Evolutionary conservation across 1,140 invertebrate species (phyloP).

Genomic region (Lepidotrigona ventralis): DNA sequence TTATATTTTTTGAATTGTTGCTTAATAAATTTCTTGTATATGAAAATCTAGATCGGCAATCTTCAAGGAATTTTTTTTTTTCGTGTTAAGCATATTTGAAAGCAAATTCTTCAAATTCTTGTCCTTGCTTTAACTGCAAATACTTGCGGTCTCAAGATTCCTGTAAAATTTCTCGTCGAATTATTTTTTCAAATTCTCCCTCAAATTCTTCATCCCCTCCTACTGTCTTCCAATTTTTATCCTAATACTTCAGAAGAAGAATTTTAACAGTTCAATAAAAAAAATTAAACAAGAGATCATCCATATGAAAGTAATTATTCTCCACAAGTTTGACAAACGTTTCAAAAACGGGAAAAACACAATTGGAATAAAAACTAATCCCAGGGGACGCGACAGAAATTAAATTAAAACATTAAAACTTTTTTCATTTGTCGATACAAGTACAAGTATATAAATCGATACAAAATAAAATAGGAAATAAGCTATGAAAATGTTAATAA

Average conservation of each 20-base stretch:
- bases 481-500: not conserved
- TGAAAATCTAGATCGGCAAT: too few relatives aligned
- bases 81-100: too few relatives aligned
- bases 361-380: not conserved
- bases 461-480: not conserved
- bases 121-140: too few relatives aligned
- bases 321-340: not conserved
- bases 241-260: not conserved
- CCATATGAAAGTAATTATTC: not conserved
- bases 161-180: too few relatives aligned
- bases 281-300: not conserved
- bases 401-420: not conserved
- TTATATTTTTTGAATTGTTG: too few relatives aligned
- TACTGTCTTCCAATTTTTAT: not conserved
- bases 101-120: too few relatives aligned
- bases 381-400: too few relatives aligned
- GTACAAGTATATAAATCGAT: not conserved
- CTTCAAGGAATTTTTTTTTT: too few relatives aligned
- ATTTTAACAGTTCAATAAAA: not conserved
- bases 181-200: too few relatives aligned
- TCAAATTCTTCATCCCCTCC: too few relatives aligned
- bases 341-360: not conserved
- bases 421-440: not conserved
- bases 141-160: too few relatives aligned
- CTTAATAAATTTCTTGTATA: too few relatives aligned